These are phyloP conservation scores for Platyura marginata DNA, from an alignment of 1,140 invertebrate genomes.

Conservation along the genomic window DNA sequence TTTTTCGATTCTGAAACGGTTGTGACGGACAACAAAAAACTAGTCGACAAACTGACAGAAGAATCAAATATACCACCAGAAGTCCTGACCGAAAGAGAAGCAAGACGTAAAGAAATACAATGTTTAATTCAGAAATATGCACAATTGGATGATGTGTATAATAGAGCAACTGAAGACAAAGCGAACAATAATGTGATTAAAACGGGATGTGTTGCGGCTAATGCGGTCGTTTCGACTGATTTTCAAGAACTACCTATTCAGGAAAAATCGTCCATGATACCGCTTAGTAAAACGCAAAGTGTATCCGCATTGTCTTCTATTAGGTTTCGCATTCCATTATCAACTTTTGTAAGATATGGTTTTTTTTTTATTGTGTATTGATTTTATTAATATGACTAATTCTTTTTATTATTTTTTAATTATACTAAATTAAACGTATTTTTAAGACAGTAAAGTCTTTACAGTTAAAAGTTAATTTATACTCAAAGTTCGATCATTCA, in stretches of 20 bases:
- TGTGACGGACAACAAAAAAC: slow-evolving; percentile 30
- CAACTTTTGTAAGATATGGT: slow-evolving; percentile 22
- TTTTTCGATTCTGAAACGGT: slow-evolving; percentile 9
- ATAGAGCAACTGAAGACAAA: slow-evolving; percentile 18
- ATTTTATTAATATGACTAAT: too few relatives aligned
- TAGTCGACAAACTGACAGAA: slow-evolving; percentile 29
- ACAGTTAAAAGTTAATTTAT: too few relatives aligned
- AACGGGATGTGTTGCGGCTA: slow-evolving; percentile 1
- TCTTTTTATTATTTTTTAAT: too few relatives aligned
- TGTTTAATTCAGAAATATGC: slow-evolving; percentile 60
- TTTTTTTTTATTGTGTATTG: too few relatives aligned
- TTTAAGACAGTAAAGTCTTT: too few relatives aligned
- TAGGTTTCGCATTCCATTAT: slow-evolving; percentile 26
- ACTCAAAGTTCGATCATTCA: too few relatives aligned
- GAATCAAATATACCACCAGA: slow-evolving; percentile 9
- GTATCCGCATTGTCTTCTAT: slow-evolving; percentile 18
- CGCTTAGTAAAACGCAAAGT: slow-evolving; percentile 17
- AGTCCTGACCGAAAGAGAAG: slow-evolving; percentile 45
- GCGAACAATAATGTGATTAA: slow-evolving; percentile 7
- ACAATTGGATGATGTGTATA: slow-evolving; percentile 44
- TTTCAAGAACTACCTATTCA: not conserved
- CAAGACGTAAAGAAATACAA: slow-evolving; percentile 60
- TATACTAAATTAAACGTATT: too few relatives aligned
- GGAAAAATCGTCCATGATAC: not conserved
- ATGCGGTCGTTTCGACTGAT: not conserved